Base-by-base conservation (phyloP, 1,140 invertebrate genomes). In the Zaprionus inermis region DNA sequence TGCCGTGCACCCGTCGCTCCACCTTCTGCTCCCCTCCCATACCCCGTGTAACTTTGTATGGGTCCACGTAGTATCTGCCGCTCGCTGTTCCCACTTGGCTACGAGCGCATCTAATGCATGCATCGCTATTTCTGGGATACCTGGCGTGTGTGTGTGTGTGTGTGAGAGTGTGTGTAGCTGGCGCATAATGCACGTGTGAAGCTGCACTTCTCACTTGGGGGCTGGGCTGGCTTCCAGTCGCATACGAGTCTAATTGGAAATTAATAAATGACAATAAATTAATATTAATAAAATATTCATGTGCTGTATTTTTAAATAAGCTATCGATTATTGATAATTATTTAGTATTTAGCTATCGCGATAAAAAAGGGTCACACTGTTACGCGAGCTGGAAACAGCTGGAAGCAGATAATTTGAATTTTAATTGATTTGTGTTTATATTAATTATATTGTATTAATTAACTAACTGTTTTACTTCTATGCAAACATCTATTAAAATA, bases 241-340 rank as follows among this genome's bases (percentile, higher is more conserved):
- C 22, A 24, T 24, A 24, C 61, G 71, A 52, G 72, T 68, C 72
- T 75, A 86, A 86, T 88, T 86, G 76, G 57, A 78, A 83, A 86
- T 89, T 70, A 77, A 80, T 79, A 86, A 89, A 83, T 83, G 72
- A 61, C 77, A 88, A 86, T 72, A 82, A 52, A 77, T 83, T 66
- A 52, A 79, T 68, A 83, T 86, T 83, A 86, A 86, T 72, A 77
- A 81, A 67, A 28, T 28, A 5, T 5, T 28, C 3, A 1, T 2
- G 24, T 2, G 24, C 3, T 28, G 5, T 28, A 28, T 28, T 5
- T 28, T 28, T 28, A 24, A 24, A 24, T n/a, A 24, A 24, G 24
- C 5, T 28, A 28, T 4, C 24, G 24, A 28, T 5, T 28, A 5
- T 28, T 28, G 5, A 5, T 28, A 28, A 28, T 28, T 28, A 28